Evolutionary conservation across 1,140 invertebrate species (phyloP).

Genomic region (Globodera ellingtonae): DNA sequence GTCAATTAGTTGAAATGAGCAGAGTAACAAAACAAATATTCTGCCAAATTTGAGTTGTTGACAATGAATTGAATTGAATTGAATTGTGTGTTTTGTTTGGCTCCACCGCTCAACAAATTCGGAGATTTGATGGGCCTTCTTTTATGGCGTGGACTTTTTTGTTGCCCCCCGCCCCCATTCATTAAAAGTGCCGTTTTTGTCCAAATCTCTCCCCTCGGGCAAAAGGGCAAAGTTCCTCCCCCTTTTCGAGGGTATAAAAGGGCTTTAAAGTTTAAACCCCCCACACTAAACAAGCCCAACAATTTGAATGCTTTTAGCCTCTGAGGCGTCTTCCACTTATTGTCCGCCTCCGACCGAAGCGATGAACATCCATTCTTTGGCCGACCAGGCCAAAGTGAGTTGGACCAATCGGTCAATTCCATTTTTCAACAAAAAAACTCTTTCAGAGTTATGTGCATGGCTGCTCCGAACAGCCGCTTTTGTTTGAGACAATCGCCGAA

Average conservation of each 20-base stretch:
- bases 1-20: not conserved
- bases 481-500: constrained; percentile 61
- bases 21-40: no score
- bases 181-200: not conserved
- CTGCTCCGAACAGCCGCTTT: constrained; percentile 48
- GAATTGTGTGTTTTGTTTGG: no score
- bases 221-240: not conserved
- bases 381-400: constrained; percentile 4
- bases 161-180: not conserved
- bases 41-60: no score
- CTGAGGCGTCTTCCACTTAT: not conserved
- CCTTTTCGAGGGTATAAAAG: not conserved
- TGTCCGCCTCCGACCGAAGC: not conserved
- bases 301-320: no score
- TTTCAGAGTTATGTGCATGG: constrained; percentile 59
- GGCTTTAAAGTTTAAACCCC: no score
- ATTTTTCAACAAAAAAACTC: not conserved
- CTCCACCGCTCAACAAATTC: not conserved
- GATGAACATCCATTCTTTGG: constrained; percentile 39
- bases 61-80: no score
- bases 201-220: not conserved
- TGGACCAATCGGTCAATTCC: not conserved
- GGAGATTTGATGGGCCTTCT: not conserved
- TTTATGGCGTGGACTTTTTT: not conserved
- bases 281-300: no score